Conservation (phyloP, 92 coral and sea anemone species). For the Isaurus tuberculatus region DNA sequence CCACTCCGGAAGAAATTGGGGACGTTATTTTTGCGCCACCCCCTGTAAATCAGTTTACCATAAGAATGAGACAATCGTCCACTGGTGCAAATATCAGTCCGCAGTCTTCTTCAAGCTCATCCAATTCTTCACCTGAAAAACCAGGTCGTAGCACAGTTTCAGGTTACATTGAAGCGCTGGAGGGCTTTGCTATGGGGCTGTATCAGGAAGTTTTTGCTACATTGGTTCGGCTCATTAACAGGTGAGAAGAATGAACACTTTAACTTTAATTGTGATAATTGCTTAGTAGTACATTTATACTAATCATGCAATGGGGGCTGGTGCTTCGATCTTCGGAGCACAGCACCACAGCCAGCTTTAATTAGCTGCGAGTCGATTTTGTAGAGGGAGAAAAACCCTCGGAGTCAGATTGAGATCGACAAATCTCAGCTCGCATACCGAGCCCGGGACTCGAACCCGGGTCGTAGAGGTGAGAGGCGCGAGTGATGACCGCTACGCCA, state of each 20-base stretch:
- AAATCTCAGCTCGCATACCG: no score
- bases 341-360: no score
- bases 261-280: not conserved
- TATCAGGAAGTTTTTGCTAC: constrained; percentile 93
- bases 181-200: constrained; percentile 94
- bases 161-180: constrained; percentile 88
- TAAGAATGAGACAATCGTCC: constrained; percentile 80
- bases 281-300: no score
- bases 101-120: constrained; percentile 65
- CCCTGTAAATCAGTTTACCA: constrained; percentile 88
- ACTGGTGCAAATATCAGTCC: constrained; percentile 55
- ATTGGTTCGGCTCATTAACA: constrained; percentile 84
- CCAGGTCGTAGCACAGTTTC: constrained; percentile 74
- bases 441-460: no score
- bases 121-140: constrained; percentile 76
- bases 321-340: no score
- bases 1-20: constrained; percentile 86
- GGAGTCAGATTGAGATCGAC: no score
- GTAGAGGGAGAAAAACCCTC: no score
- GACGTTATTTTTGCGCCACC: constrained; percentile 99
- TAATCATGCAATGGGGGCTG: no score
- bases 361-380: no score
- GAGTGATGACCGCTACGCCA: no score
- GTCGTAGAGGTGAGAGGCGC: no score
- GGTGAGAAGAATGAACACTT: constrained; percentile 53